These are phyloP conservation scores for Crotalus viridis DNA, from an alignment of 2,113 vertebrate species.

Conservation along the genomic window DNA sequence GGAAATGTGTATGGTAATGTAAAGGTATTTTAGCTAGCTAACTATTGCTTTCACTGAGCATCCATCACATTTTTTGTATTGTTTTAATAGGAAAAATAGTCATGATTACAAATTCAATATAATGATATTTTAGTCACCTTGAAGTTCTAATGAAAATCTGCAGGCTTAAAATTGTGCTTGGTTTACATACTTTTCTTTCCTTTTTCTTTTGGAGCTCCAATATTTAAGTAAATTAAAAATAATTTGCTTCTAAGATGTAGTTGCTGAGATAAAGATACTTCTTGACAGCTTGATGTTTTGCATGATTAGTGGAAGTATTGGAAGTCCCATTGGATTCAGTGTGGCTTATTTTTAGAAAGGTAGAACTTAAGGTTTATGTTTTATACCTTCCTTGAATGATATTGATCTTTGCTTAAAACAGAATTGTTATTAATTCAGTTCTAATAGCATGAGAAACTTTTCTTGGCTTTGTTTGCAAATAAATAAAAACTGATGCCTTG, in stretches of 20 bases:
- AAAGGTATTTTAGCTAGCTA: neutral
- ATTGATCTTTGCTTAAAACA: conserved; percentile 7
- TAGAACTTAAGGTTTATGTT: neutral
- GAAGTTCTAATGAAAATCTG: neutral
- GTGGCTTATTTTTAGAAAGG: neutral
- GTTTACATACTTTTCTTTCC: neutral
- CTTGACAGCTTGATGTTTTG: neutral
- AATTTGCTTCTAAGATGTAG: neutral
- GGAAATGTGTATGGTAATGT: neutral
- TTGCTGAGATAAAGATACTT: neutral
- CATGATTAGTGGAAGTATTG: neutral
- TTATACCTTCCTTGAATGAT: neutral
- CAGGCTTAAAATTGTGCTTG: neutral
- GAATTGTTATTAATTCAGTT: neutral
- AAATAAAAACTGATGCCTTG: neutral
- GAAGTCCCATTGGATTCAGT: neutral
- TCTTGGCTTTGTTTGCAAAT: neutral
- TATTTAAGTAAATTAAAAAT: conserved; percentile 8
- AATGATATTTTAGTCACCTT: neutral
- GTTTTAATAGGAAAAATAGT: neutral
- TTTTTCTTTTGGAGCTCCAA: neutral
- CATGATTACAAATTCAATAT: neutral
- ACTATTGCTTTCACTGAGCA: neutral
- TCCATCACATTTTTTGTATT: neutral
- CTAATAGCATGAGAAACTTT: neutral